A percentile compares a stretch with the other conserved stretches of the same genome.
Conservation (phyloP, 35 echinoderm and acorn worm species). For the Apostichopus japonicus region DNA sequence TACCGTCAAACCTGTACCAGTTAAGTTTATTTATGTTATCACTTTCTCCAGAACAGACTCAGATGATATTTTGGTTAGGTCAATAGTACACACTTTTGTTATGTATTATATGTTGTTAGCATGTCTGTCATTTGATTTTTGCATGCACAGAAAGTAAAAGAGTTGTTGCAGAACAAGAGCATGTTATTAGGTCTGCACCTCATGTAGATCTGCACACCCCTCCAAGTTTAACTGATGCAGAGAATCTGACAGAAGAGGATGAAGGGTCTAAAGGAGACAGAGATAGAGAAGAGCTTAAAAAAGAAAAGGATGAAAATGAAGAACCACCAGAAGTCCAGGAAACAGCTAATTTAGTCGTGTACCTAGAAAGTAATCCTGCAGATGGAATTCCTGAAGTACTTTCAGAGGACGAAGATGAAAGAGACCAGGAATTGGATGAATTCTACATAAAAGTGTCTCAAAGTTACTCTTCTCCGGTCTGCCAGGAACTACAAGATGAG, state of each 20-base stretch:
- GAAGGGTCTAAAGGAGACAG: not conserved
- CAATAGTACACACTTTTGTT: not conserved
- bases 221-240: not conserved
- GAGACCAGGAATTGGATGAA: no score
- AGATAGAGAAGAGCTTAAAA: not conserved
- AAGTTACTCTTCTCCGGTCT: not conserved
- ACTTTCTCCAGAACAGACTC: no score
- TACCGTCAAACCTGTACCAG: no score
- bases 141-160: conserved; percentile 45
- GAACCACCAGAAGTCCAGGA: not conserved
- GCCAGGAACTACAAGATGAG: not conserved
- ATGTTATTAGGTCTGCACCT: not conserved
- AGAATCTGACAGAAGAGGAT: not conserved
- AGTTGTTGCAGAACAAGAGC: conserved; percentile 20
- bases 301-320: not conserved
- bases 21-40: no score
- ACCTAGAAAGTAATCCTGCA: not conserved
- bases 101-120: conserved; percentile 17
- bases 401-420: not conserved
- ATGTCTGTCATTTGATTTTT: conserved; percentile 46
- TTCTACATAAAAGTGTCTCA: no score
- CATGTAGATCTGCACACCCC: not conserved
- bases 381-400: not conserved
- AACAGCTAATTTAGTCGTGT: not conserved
- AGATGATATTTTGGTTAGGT: no score